phyloP scores from a whole-genome alignment of 2,888 invertebrate genomes.

The Anthophora plumipes region DNA sequence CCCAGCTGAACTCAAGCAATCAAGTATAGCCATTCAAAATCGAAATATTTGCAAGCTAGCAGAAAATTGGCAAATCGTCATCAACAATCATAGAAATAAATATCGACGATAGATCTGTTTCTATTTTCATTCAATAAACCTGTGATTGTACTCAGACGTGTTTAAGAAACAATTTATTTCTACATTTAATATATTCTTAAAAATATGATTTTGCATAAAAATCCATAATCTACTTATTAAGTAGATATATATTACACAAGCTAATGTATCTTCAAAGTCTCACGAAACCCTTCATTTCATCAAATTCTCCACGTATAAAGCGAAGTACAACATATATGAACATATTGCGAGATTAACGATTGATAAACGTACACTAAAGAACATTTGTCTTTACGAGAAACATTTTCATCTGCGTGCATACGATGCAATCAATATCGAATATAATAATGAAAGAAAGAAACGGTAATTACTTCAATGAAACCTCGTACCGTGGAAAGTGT shows the following conservation, averaged over 20 bases:
- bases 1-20: no score
- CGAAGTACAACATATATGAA: constrained; percentile 5
- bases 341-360: neutral
- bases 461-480: neutral
- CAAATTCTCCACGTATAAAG: constrained; percentile 16
- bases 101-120: no score
- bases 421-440: neutral
- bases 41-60: no score
- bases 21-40: no score
- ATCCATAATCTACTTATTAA: no score
- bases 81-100: no score
- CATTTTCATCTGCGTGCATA: constrained; percentile 21
- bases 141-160: no score
- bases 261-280: neutral
- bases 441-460: neutral
- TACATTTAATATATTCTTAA: no score
- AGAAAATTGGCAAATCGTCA: no score
- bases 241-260: neutral
- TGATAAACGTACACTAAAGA: neutral
- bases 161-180: no score
- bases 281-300: neutral
- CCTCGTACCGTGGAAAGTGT: constrained; percentile 11
- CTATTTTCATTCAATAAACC: no score
- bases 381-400: neutral
- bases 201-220: no score